A percentile compares a stretch with the other conserved stretches of the same genome.
phyloP scores from a whole-genome alignment of 2,113 vertebrate species.

The Perccottus glenii region DNA sequence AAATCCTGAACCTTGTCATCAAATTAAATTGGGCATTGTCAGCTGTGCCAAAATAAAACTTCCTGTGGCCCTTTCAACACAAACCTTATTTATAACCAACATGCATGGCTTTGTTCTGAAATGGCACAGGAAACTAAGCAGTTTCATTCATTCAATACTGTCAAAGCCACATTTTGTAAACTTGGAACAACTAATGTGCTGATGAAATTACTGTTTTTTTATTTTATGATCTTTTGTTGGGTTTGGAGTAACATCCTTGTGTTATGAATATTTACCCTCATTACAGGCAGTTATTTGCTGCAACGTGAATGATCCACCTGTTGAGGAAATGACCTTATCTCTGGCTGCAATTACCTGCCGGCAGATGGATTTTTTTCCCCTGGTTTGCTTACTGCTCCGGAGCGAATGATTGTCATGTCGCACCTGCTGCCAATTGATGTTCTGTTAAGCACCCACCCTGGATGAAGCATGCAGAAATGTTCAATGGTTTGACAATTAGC shows the following conservation, averaged over 20 bases:
- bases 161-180: too few species aligned
- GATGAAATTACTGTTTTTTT: not conserved
- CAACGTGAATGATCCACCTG: slow-evolving; percentile 18
- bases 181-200: not conserved
- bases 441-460: slow-evolving; percentile 12
- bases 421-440: slow-evolving; percentile 29
- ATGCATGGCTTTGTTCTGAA: too few species aligned
- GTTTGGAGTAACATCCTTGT: slow-evolving; percentile 1
- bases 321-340: slow-evolving; percentile 21
- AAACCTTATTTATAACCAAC: too few species aligned
- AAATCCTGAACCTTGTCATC: too few species aligned
- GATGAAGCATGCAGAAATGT: not conserved
- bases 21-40: too few species aligned
- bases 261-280: slow-evolving; percentile 23
- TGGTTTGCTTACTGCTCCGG: not conserved
- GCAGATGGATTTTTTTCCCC: slow-evolving; percentile 14
- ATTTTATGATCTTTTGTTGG: not conserved
- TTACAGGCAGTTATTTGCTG: slow-evolving; percentile 14
- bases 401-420: slow-evolving; percentile 4
- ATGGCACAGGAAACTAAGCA: too few species aligned
- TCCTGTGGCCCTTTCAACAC: too few species aligned
- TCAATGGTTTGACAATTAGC: slow-evolving; percentile 10
- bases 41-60: too few species aligned
- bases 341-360: slow-evolving; percentile 16
- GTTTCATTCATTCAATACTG: too few species aligned